Conservation (phyloP, 2,888 invertebrate genomes). For the Monochamus alternatus region DNA sequence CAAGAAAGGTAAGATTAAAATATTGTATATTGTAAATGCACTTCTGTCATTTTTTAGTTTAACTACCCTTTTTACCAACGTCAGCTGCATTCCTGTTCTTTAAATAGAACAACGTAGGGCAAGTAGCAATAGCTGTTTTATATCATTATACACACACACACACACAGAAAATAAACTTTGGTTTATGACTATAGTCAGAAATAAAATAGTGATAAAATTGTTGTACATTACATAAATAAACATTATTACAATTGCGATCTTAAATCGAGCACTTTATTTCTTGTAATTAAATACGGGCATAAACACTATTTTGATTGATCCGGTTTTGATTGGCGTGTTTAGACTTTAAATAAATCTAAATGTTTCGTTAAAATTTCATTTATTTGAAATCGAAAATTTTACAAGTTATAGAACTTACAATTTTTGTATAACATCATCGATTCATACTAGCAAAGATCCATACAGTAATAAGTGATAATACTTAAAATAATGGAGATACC, state of each 20-base stretch:
- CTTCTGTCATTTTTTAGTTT: neutral
- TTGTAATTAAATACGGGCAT: slow-evolving; percentile 35
- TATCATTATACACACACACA: slow-evolving; percentile 15
- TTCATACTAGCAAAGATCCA: too few relatives aligned
- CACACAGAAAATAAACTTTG: slow-evolving; percentile 37
- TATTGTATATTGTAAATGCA: slow-evolving; percentile 10
- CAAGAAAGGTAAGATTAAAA: slow-evolving; percentile 73
- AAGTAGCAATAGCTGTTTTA: slow-evolving; percentile 24
- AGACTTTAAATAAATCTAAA: neutral
- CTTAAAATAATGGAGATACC: neutral
- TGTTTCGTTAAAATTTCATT: neutral
- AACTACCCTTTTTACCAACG: neutral
- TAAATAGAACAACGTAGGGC: slow-evolving; percentile 8
- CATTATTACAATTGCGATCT: slow-evolving; percentile 33
- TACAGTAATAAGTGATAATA: too few relatives aligned
- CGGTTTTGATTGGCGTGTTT: slow-evolving; percentile 44
- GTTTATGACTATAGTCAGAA: slow-evolving; percentile 35
- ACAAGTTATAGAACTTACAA: too few relatives aligned
- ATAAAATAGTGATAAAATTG: slow-evolving; percentile 44
- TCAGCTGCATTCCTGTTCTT: neutral
- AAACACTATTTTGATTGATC: slow-evolving; percentile 42
- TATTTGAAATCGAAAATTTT: too few relatives aligned
- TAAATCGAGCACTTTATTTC: slow-evolving; percentile 37
- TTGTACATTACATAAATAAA: slow-evolving; percentile 39
- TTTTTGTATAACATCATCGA: too few relatives aligned